These are phyloP conservation scores for Meloidogyne floridensis DNA, from an alignment of 1,140 invertebrate species.

Conservation along the genomic window DNA sequence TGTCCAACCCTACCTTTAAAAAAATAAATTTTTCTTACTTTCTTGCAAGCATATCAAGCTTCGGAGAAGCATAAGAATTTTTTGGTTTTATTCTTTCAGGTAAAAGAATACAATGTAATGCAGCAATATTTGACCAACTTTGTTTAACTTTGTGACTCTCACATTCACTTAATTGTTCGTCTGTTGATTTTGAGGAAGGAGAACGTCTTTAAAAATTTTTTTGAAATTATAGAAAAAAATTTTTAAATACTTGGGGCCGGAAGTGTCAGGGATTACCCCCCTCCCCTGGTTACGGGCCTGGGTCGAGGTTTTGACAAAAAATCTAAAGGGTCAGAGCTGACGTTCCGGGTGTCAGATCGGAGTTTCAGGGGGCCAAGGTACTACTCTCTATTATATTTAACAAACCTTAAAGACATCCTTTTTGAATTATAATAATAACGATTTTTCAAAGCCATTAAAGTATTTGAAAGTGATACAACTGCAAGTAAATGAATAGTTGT, in stretches of 20 bases:
- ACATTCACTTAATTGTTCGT: conserved; percentile 36
- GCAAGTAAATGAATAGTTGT: conserved; percentile 87
- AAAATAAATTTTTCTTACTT: conserved; percentile 66
- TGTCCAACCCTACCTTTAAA: neutral
- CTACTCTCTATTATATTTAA: too few relatives aligned
- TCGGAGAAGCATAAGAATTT: conserved; percentile 80
- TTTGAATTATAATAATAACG: conserved; percentile 75
- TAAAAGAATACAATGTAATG: conserved; percentile 89
- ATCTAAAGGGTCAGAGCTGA: too few relatives aligned
- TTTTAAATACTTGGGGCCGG: too few relatives aligned
- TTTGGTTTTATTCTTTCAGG: conserved; percentile 74
- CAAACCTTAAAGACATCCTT: conserved; percentile 36
- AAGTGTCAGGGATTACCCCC: too few relatives aligned
- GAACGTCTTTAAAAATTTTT: conserved; percentile 33
- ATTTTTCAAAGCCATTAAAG: conserved; percentile 95
- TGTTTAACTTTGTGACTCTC: conserved; percentile 85
- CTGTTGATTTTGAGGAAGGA: conserved; percentile 49
- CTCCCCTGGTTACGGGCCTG: too few relatives aligned
- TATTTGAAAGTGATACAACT: conserved; percentile 90
- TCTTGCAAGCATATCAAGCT: conserved; percentile 93
- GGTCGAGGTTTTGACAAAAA: too few relatives aligned
- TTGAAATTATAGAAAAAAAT: neutral
- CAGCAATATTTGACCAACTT: conserved; percentile 91
- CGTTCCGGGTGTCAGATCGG: too few relatives aligned
- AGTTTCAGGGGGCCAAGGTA: too few relatives aligned